Percentiles rank a stretch among this genome's conserved stretches.
These are phyloP conservation scores for Zophobas atratus DNA, from an alignment of 1,140 invertebrate genomes.

Conservation along the genomic window DNA sequence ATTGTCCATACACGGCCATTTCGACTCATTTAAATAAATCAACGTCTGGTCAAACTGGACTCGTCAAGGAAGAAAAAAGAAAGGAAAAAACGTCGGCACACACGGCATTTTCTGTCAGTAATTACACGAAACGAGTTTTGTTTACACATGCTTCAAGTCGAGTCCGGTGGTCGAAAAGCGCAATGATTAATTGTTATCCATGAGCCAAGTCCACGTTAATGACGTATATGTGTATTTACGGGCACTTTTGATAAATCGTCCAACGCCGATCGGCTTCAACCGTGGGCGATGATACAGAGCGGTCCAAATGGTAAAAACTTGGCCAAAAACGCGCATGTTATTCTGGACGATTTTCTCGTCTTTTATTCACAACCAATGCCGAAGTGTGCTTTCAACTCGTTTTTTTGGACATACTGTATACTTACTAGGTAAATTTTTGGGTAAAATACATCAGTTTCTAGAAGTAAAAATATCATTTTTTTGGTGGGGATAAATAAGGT, in stretches of 20 bases:
- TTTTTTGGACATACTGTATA: too few relatives aligned
- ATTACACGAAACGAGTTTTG: conserved; percentile 30
- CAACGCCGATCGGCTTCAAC: neutral
- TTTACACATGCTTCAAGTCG: conserved; percentile 34
- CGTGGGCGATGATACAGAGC: neutral
- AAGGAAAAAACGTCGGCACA: neutral
- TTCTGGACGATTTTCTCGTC: too few relatives aligned
- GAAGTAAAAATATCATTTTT: too few relatives aligned
- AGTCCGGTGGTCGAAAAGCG: conserved; percentile 20
- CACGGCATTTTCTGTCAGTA: conserved; percentile 13
- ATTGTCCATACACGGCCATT: neutral
- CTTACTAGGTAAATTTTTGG: too few relatives aligned
- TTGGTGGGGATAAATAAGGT: too few relatives aligned
- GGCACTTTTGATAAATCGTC: conserved; percentile 3
- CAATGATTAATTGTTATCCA: conserved; percentile 17
- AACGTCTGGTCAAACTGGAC: conserved; percentile 10
- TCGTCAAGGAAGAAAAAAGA: neutral
- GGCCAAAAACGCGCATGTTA: too few relatives aligned
- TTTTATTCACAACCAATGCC: too few relatives aligned
- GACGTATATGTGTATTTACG: conserved; percentile 16
- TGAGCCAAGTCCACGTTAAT: conserved; percentile 10
- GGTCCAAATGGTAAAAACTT: too few relatives aligned
- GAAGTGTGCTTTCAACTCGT: too few relatives aligned
- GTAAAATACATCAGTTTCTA: too few relatives aligned
- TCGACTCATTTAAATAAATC: conserved; percentile 6